Evolutionary conservation across 2,888 invertebrate species (phyloP).

Genomic region (Strigamia crassipes): DNA sequence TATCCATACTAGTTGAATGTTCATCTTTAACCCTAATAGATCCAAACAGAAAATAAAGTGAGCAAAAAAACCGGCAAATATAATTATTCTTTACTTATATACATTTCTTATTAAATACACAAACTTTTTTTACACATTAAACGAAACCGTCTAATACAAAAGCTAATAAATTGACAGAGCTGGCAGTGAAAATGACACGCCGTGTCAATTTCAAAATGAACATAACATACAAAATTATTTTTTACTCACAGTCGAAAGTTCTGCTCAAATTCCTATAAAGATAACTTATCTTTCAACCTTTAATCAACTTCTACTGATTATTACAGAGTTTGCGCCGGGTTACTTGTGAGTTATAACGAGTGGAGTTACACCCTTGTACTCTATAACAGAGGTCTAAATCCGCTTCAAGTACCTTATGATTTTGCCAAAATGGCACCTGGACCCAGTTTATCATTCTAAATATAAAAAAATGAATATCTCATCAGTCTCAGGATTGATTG

Average conservation of each 20-base stretch:
- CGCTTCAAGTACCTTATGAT: too few relatives aligned
- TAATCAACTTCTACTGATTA: too few relatives aligned
- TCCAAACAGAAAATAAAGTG: neutral
- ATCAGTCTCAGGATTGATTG: too few relatives aligned
- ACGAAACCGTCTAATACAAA: neutral
- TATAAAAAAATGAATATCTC: too few relatives aligned
- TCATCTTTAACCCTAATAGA: neutral
- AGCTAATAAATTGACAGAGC: neutral
- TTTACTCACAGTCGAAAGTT: neutral
- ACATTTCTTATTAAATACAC: neutral
- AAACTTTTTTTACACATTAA: neutral
- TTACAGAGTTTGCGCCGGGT: too few relatives aligned
- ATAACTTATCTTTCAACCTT: too few relatives aligned
- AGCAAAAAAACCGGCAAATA: neutral
- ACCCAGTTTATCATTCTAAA: too few relatives aligned
- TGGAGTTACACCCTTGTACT: too few relatives aligned
- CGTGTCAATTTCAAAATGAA: neutral
- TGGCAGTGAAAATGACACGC: neutral
- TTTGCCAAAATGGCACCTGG: too few relatives aligned
- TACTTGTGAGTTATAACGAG: too few relatives aligned
- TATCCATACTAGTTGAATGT: neutral
- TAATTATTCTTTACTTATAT: slow-evolving; percentile 5
- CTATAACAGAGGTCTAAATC: too few relatives aligned
- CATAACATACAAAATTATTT: neutral
- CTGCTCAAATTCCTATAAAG: too few relatives aligned